These are phyloP conservation scores for Lichenostomus cassidix DNA, from an alignment of 2,113 vertebrate genomes.

Conservation along the genomic window DNA sequence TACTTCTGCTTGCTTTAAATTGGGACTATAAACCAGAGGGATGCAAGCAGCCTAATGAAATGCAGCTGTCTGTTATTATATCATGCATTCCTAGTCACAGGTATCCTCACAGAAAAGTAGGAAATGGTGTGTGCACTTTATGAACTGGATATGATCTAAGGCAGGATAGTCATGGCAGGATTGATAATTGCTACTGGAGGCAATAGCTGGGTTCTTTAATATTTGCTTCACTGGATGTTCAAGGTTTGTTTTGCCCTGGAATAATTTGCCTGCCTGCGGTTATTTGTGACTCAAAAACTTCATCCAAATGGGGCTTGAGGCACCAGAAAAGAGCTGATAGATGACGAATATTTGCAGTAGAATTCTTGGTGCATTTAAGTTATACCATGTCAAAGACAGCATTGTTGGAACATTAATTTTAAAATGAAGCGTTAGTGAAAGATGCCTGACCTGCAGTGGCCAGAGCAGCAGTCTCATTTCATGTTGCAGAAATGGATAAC, in stretches of 20 bases:
- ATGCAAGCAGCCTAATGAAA: not conserved
- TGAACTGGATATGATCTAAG: conserved; percentile 1
- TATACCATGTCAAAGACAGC: not conserved
- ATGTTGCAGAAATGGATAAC: not conserved
- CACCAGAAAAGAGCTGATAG: not conserved
- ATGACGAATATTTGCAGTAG: not conserved
- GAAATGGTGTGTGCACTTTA: not conserved
- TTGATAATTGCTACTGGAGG: conserved; percentile 50
- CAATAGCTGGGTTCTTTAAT: not conserved
- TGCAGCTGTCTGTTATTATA: not conserved
- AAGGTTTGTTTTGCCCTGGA: conserved; percentile 21
- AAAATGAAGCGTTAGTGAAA: not conserved
- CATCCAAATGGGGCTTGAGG: not conserved
- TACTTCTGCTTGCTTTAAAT: not conserved
- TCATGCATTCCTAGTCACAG: not conserved
- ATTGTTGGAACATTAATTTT: not conserved
- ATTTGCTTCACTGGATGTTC: conserved; percentile 37
- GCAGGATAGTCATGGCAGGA: not conserved
- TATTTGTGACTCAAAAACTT: conserved; percentile 13
- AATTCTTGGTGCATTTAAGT: not conserved
- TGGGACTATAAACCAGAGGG: not conserved
- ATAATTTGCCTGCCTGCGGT: conserved; percentile 44
- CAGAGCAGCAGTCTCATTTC: not conserved
- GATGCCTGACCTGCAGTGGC: not conserved
- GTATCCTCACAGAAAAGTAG: not conserved